Conservation (phyloP, 2,113 vertebrate genomes). For the Pimephales promelas region DNA sequence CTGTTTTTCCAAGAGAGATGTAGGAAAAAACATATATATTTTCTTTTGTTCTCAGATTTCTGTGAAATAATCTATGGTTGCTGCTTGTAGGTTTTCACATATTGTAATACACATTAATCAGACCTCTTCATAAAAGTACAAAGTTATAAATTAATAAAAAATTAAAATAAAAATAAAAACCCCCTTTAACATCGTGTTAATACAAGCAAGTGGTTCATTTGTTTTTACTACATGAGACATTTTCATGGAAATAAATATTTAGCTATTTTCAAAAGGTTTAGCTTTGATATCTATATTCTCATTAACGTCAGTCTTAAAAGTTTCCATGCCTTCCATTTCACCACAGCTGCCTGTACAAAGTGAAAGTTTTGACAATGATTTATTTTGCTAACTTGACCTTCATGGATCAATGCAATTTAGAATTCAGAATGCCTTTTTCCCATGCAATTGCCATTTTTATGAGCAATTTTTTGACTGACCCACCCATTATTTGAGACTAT, state of each 20-base stretch:
- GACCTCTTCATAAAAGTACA: background rate
- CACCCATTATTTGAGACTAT: conserved; percentile 45
- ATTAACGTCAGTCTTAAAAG: conserved; percentile 17
- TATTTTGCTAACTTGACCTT: conserved; percentile 24
- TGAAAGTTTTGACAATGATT: conserved; percentile 6
- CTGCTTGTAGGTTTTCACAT: background rate
- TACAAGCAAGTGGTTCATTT: background rate
- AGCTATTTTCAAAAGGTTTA: background rate
- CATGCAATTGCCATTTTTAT: conserved; percentile 46
- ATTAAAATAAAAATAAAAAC: background rate
- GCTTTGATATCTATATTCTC: background rate
- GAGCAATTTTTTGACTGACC: conserved; percentile 32
- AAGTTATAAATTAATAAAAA: background rate
- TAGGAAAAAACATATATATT: background rate
- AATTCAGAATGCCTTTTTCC: conserved; percentile 27
- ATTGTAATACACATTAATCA: background rate
- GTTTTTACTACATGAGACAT: background rate
- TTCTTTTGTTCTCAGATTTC: too few species aligned
- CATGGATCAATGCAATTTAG: conserved; percentile 15
- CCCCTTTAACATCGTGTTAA: background rate
- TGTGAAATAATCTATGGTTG: background rate
- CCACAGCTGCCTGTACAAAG: conserved; percentile 24
- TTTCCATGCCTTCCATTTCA: background rate
- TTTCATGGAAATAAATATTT: conserved; percentile 15
- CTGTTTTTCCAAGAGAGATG: background rate